A percentile compares a stretch with the other conserved stretches of the same genome.
Evolutionary conservation across 2,888 invertebrate genomes (phyloP).

Genomic region (Sphinx pinastri): DNA sequence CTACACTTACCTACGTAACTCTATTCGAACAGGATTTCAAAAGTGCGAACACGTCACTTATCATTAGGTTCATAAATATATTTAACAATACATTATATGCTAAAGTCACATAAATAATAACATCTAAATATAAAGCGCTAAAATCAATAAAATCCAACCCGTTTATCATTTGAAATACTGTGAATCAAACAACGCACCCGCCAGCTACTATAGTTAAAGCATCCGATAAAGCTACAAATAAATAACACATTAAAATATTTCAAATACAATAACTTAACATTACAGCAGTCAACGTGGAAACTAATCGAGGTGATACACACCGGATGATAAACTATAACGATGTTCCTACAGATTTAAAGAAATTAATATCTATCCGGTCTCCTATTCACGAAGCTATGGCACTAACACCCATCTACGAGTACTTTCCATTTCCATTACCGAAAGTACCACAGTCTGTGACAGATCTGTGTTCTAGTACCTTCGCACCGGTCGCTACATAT

Average conservation of each 20-base stretch:
- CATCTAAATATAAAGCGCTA: constrained; percentile 61
- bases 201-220: constrained; percentile 71
- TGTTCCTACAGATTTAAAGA: not conserved
- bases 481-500: constrained; percentile 87
- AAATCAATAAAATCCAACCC: constrained; percentile 68
- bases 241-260: constrained; percentile 83
- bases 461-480: constrained; percentile 61
- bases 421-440: constrained; percentile 44
- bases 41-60: constrained; percentile 59
- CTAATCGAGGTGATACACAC: constrained; percentile 53
- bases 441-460: constrained; percentile 59
- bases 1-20: constrained; percentile 31
- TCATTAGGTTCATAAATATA: constrained; percentile 46
- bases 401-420: constrained; percentile 65
- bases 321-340: constrained; percentile 34
- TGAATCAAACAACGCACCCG: constrained; percentile 57
- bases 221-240: constrained; percentile 81
- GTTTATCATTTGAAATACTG: constrained; percentile 70
- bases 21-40: constrained; percentile 48
- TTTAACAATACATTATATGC: constrained; percentile 55
- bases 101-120: constrained; percentile 54
- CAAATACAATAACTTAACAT: constrained; percentile 83
- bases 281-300: constrained; percentile 78
- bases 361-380: too few relatives aligned
- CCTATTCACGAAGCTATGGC: constrained; percentile 64